Base-by-base conservation (phyloP, 2,113 vertebrate species). In the Mola mola region DNA sequence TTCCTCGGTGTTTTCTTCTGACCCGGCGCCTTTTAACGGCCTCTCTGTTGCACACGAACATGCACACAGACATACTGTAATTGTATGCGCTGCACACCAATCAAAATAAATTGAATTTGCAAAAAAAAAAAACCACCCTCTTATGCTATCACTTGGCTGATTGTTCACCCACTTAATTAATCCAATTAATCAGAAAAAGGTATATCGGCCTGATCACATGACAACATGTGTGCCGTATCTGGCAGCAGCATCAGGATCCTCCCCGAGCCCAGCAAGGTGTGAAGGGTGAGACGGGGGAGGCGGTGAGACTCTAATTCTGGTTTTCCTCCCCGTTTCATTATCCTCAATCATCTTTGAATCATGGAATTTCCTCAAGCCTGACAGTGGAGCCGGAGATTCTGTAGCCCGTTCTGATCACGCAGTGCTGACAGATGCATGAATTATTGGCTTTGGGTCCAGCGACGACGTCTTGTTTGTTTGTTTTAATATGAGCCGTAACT, bases 121-220 rank as follows among this genome's bases (percentile, higher is more conserved):
- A 59, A 17, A 59, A 49, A 67, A 72, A 61, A n/a, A 9, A 29
- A 29, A 29, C 16, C n/a, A 52, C n/a, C 20, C 36, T 58, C 44
- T 72, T 28, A 15, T 46, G 50, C 68, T n/a, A 72, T 78, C 60
- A 51, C 73, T 67, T 31, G 19, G 50, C 64, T 48, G 48, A 78
- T 64, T 78, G 48, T 72, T 85, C 56, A 62, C 58, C 66, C 24
- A 38, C 67, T 67, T 85, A 85, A 85, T 87, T 78, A 79, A 81
- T 82, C 46, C 52, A 76, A 83, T 86, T 73, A 71, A 83, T 86
- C 69, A 72, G 51, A 4, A 7, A 74, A 83, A 78, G 62, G 75
- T 78, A 72, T 51, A 63, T 51, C 33, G 17, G 20, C 20, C 62
- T 67, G 61, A 81, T 87, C 66, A 73, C n/a, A n/a, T n/a, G n/a